Base-by-base conservation (phyloP, 2,888 invertebrate genomes). In the Saturnia japonica region DNA sequence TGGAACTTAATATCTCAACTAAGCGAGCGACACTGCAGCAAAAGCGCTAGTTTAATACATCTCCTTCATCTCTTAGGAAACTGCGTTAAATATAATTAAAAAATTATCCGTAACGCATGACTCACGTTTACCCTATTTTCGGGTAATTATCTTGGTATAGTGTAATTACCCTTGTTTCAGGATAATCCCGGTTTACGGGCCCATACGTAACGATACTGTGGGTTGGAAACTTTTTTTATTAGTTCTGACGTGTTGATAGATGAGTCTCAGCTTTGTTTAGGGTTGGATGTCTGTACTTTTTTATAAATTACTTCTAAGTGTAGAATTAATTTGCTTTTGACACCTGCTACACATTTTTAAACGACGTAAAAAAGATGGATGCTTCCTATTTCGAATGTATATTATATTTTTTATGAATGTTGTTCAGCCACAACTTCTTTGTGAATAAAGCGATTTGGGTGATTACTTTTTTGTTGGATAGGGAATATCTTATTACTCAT, bases 141-240 rank as follows among this genome's bases (percentile, higher is more conserved):
- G 69, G 66, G 67, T 66, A 57, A 71, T 71, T 68, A 71, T 76
- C 73, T 75, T 72, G 75, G 76, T 74, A 70, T 70, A 68, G 69
- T 72, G 73, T 76, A 78, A 78, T 77, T 76, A 74, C 77, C 75
- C 76, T 72, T 75, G 73, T 76, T 73, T 70, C 67, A 34, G 74
- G 74, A 75, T 77, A 73, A 78, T 73, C 72, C 69, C 64, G 62
- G 66, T 68, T 71, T 69, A 73, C 69, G 69, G 43, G 67, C 68
- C 60, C 45, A 40, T 40, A 64, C 40, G n/a, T 40, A 64, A 64
- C 64, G 64, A 64, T 34, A 40, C 64, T 40, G 64, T 64, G 19
- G 64, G 57, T 11, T 64, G 64, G 57, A 60, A 64, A 64, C 40
- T 64, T 64, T 64, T n/a, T 64, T 64, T 64, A 64, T 64, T 64